Conservation (phyloP, 1,140 invertebrate genomes). For the Phymorhynchus buccinoides region DNA sequence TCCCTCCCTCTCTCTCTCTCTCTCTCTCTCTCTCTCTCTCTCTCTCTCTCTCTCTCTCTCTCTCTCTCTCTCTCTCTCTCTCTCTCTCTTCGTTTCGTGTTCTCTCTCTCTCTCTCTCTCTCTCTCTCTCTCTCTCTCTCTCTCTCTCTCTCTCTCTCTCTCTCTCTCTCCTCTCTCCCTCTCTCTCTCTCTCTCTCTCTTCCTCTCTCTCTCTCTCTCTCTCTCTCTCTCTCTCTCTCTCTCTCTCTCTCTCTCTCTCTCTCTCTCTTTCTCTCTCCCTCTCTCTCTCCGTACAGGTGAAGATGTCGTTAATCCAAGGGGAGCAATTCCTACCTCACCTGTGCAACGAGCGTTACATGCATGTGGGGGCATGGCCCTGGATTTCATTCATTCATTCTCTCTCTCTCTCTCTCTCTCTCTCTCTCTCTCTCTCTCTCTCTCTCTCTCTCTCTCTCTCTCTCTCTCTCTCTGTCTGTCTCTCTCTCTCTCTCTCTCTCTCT, state of each 20-base stretch:
- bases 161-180: not conserved
- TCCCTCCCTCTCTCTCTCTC: not conserved
- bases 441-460: no score
- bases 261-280: not conserved
- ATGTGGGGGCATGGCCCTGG: conserved; percentile 45
- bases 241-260: not conserved
- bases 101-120: not conserved
- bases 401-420: no score
- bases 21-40: not conserved
- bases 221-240: not conserved
- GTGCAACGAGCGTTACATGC: conserved; percentile 35
- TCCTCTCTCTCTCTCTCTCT: not conserved
- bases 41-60: conserved; percentile 14
- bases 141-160: not conserved
- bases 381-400: no score
- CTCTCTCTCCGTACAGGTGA: not conserved
- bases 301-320: conserved; percentile 25
- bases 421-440: no score
- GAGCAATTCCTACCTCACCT: conserved; percentile 10
- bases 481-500: no score
- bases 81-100: not conserved
- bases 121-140: not conserved
- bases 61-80: conserved; percentile 18
- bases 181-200: not conserved
- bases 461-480: no score